Evolutionary conservation across 2,113 vertebrate species (phyloP).

Genomic region (Noctilio leporinus): DNA sequence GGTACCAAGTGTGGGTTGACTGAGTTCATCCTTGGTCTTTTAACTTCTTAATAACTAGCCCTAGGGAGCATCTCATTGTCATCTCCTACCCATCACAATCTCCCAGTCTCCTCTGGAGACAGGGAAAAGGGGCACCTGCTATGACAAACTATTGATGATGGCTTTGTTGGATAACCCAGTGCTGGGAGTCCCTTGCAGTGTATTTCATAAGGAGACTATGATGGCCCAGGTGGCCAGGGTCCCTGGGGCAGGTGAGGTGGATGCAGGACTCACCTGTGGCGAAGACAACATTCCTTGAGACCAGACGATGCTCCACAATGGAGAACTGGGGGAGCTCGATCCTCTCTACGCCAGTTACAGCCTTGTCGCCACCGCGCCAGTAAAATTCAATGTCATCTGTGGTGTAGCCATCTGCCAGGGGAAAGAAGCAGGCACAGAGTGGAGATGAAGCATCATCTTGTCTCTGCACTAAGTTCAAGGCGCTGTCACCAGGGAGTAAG

Average conservation of each 20-base stretch:
- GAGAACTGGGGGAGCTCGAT: constrained; percentile 99
- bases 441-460: neutral
- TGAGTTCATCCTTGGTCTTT: neutral
- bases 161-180: neutral
- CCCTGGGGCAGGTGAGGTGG: accelerated
- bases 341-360: constrained; percentile 92
- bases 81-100: neutral
- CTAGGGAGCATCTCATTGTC: neutral
- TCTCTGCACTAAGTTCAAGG: neutral
- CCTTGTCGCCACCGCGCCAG: constrained; percentile 94
- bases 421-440: constrained; percentile 28
- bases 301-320: constrained; percentile 94
- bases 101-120: neutral
- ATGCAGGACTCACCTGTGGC: constrained; percentile 87
- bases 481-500: neutral
- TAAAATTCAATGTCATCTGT: constrained; percentile 99
- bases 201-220: neutral
- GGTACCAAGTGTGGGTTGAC: neutral
- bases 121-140: neutral
- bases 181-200: accelerated
- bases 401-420: constrained; percentile 92
- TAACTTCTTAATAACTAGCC: neutral
- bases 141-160: accelerated
- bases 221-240: accelerated
- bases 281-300: constrained; percentile 97